These are phyloP conservation scores for Mercenaria mercenaria DNA, from an alignment of 1,140 invertebrate species.

Conservation along the genomic window DNA sequence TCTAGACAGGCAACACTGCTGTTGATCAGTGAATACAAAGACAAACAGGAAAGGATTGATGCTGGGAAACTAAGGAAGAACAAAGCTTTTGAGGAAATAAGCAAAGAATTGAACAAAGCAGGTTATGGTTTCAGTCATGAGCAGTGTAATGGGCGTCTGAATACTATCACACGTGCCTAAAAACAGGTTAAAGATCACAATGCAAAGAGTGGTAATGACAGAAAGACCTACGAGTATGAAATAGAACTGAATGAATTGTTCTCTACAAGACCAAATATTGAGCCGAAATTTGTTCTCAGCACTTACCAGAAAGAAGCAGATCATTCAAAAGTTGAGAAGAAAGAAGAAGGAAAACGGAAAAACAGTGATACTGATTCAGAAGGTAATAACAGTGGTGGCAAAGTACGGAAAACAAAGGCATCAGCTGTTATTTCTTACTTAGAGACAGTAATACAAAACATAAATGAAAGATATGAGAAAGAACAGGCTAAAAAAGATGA, in stretches of 20 bases:
- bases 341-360: neutral
- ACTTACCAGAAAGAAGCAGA: neutral
- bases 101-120: slow-evolving; percentile 4
- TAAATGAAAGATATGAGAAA: neutral
- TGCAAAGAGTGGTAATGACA: slow-evolving; percentile 3
- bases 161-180: slow-evolving; percentile 42
- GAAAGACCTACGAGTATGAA: neutral
- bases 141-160: slow-evolving; percentile 30
- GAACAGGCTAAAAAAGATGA: neutral
- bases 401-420: neutral
- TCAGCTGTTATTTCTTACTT: neutral
- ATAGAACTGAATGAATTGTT: neutral
- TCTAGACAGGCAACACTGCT: slow-evolving; percentile 22
- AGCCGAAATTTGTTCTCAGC: neutral
- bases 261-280: neutral
- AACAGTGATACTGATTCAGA: too few species aligned
- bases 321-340: neutral
- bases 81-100: slow-evolving; percentile 19
- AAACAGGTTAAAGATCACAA: slow-evolving; percentile 44
- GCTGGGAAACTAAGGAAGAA: slow-evolving; percentile 42
- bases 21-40: slow-evolving; percentile 36
- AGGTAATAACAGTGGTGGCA: neutral
- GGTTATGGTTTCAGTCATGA: slow-evolving; percentile 29
- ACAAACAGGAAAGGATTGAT: slow-evolving; percentile 29
- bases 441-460: slow-evolving; percentile 21